Evolutionary conservation across 1,140 invertebrate genomes (phyloP).

Genomic region (Drosophila quadrilineata): DNA sequence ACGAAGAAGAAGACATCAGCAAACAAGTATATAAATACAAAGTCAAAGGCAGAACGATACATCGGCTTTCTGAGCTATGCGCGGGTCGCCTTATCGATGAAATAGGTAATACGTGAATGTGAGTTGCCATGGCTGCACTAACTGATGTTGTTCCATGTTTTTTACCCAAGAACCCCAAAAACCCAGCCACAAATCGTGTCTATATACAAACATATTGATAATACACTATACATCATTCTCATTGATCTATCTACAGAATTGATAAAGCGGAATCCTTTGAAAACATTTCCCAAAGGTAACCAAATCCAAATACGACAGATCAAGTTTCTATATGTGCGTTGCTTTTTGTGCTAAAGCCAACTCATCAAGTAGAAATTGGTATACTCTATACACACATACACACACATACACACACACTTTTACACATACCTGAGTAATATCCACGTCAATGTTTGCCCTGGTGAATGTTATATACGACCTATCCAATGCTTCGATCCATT

Average conservation of each 20-base stretch:
- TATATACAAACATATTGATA: background rate
- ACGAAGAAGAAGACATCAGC: slow-evolving; percentile 76
- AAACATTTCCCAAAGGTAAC: slow-evolving; percentile 66
- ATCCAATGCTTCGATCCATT: slow-evolving; percentile 34
- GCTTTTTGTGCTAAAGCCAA: slow-evolving; percentile 66
- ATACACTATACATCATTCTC: background rate
- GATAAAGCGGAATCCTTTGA: slow-evolving; percentile 49
- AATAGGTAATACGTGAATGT: slow-evolving; percentile 77
- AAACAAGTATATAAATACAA: slow-evolving; percentile 62
- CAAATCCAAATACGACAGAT: slow-evolving; percentile 3
- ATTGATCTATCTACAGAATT: slow-evolving; percentile 77
- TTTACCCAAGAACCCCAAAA: slow-evolving; percentile 22
- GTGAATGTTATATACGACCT: slow-evolving; percentile 27
- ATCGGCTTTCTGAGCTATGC: slow-evolving; percentile 73
- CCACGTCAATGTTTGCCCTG: slow-evolving; percentile 49
- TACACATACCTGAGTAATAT: slow-evolving; percentile 17
- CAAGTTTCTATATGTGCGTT: slow-evolving; percentile 29
- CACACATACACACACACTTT: background rate
- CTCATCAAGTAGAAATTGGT: slow-evolving; percentile 31
- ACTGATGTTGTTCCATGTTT: slow-evolving; percentile 63
- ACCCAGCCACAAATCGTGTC: slow-evolving; percentile 4
- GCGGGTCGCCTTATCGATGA: slow-evolving; percentile 66
- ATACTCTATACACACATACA: background rate
- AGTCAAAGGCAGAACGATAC: slow-evolving; percentile 69
- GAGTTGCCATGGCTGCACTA: slow-evolving; percentile 70